Conservation (phyloP, 2,113 vertebrate species). For the Trogon surrucura region DNA sequence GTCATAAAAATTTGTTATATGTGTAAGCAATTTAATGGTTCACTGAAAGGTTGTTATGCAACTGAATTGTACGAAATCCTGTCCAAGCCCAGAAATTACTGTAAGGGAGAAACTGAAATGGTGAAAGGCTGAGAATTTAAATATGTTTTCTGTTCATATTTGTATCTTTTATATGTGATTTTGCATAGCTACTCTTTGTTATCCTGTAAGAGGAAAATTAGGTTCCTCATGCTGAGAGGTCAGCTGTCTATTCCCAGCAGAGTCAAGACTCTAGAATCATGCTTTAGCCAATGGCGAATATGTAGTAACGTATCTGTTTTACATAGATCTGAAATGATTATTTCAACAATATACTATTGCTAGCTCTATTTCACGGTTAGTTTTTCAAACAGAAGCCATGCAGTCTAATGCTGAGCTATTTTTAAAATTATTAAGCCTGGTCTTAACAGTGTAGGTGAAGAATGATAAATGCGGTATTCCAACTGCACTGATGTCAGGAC, state of each 20-base stretch:
- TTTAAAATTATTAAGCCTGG: not conserved
- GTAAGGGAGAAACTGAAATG: not conserved
- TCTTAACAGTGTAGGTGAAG: not conserved
- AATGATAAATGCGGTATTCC: not conserved
- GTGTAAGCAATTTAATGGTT: conserved; percentile 65
- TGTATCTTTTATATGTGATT: not conserved
- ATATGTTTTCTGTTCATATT: not conserved
- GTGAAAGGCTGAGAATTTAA: not conserved
- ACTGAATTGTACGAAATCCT: conserved; percentile 27
- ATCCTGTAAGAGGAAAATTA: not conserved
- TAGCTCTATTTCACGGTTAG: not conserved
- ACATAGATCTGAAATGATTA: not conserved
- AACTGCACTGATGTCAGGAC: not conserved
- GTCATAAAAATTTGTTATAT: conserved; percentile 42
- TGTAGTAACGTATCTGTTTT: not conserved
- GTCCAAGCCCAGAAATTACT: conserved; percentile 2
- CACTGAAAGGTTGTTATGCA: conserved; percentile 52
- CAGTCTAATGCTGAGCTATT: not conserved
- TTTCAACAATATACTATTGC: not conserved
- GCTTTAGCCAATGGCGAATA: not conserved
- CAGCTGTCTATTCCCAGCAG: not conserved
- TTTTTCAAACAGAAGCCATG: not conserved
- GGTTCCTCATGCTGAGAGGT: not conserved
- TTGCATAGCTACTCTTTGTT: not conserved
- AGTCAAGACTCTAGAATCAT: not conserved